Evolutionary conservation across 2,797 vertebrate genomes (phyloP).

Genomic region (Sebastes hopkinsi): DNA sequence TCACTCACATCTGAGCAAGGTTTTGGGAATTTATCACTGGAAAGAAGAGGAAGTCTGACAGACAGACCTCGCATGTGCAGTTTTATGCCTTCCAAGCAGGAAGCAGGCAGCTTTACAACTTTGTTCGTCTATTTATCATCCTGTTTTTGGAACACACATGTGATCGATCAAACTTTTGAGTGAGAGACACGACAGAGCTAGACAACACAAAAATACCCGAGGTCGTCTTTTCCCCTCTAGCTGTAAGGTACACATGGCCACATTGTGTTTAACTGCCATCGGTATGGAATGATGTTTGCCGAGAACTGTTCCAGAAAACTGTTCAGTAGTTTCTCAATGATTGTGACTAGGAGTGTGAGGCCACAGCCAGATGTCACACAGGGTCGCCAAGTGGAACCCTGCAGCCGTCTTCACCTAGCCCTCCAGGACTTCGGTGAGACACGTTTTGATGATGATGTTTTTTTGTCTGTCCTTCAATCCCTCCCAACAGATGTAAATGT

Average conservation of each 20-base stretch:
- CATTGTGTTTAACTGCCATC: background rate
- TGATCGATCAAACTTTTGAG: conserved; percentile 9
- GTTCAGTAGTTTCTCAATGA: background rate
- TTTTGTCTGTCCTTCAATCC: background rate
- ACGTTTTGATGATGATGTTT: background rate
- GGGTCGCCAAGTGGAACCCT: conserved; percentile 20
- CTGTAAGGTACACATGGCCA: background rate
- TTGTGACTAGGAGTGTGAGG: conserved; percentile 58
- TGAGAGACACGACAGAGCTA: background rate
- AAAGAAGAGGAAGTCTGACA: conserved; percentile 56
- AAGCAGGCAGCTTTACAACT: conserved; percentile 15
- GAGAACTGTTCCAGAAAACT: background rate
- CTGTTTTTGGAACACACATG: conserved; percentile 35
- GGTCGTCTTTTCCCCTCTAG: background rate
- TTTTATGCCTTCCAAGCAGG: conserved; percentile 35
- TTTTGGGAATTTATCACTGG: conserved; percentile 42
- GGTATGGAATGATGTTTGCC: background rate
- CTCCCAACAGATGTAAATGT: background rate
- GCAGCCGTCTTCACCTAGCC: conserved; percentile 28
- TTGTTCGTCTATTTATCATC: conserved; percentile 24
- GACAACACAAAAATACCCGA: conserved; percentile 8
- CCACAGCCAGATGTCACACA: conserved; percentile 16
- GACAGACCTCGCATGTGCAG: conserved; percentile 36
- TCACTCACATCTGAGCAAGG: conserved; percentile 48
- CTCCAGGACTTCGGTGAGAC: conserved; percentile 63